Evolutionary conservation across 37 sponge, comb jelly and placozoan species (phyloP).

Genomic region (Theonella swinhoei): DNA sequence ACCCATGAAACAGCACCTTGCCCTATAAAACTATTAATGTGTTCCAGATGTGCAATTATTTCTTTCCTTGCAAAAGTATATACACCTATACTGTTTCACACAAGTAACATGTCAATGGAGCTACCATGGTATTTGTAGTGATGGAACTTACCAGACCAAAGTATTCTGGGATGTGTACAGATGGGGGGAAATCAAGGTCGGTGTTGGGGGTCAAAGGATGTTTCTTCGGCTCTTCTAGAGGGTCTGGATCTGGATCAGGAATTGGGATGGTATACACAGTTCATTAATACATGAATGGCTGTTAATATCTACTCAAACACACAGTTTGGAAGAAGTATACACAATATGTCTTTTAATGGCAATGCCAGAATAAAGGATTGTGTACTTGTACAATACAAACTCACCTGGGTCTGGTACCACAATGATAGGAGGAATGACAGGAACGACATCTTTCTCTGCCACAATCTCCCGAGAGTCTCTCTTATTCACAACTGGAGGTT

Average conservation of each 20-base stretch:
- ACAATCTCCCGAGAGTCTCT: no score
- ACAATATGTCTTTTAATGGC: background rate
- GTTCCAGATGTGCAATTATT: background rate
- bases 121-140: no score
- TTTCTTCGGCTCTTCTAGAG: background rate
- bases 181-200: background rate
- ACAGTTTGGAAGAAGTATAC: background rate
- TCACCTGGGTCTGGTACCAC: no score
- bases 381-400: no score
- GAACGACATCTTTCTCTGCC: no score
- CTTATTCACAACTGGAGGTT: no score
- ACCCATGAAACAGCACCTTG: background rate
- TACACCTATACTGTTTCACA: no score
- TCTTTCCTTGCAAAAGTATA: no score
- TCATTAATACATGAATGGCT: background rate
- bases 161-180: background rate
- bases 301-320: background rate
- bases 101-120: no score
- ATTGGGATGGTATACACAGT: no score
- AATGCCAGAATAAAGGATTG: background rate
- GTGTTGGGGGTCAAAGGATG: background rate
- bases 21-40: background rate
- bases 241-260: no score
- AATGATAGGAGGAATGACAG: no score
- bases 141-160: background rate